Conservation (phyloP, 2,113 vertebrate genomes). For the Syngnathus floridae region DNA sequence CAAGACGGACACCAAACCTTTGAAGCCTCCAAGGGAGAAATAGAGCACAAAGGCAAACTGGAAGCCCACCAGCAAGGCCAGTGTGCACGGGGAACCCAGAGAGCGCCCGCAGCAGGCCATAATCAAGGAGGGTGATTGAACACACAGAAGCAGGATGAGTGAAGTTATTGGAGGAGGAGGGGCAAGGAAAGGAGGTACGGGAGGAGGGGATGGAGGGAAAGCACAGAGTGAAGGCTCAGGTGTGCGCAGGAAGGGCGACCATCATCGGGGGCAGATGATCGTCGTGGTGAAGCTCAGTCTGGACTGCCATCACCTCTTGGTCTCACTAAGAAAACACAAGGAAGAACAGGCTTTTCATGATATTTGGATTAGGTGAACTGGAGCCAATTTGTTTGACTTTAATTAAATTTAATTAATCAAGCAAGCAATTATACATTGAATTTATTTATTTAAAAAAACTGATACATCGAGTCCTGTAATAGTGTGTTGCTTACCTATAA, state of each 20-base stretch:
- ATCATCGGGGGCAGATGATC: slow-evolving; percentile 37
- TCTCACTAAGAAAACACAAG: slow-evolving; percentile 19
- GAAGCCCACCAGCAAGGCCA: slow-evolving; percentile 86
- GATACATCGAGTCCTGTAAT: too few relatives aligned
- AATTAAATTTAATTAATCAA: too few relatives aligned
- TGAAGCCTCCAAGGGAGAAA: slow-evolving; percentile 88
- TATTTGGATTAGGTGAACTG: too few relatives aligned
- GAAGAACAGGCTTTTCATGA: background rate
- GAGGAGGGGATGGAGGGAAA: slow-evolving; percentile 32
- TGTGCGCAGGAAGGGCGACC: slow-evolving; percentile 26
- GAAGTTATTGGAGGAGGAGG: slow-evolving; percentile 7
- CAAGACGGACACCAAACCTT: slow-evolving; percentile 81
- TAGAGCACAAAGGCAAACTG: slow-evolving; percentile 94
- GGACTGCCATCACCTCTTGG: slow-evolving; percentile 52
- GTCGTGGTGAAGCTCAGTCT: slow-evolving; percentile 36
- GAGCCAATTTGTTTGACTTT: too few relatives aligned
- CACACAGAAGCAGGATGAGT: slow-evolving; percentile 10
- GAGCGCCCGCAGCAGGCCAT: slow-evolving; percentile 70
- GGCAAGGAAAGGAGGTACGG: slow-evolving; percentile 18
- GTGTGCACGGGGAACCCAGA: slow-evolving; percentile 80
- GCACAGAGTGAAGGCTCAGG: slow-evolving; percentile 26
- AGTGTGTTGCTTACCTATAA: too few relatives aligned
- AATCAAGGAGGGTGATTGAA: slow-evolving; percentile 19
- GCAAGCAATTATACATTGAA: too few relatives aligned
- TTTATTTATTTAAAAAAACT: too few relatives aligned